Base-by-base conservation (phyloP, 2,888 invertebrate species). In the Eupithecia subfuscata region DNA sequence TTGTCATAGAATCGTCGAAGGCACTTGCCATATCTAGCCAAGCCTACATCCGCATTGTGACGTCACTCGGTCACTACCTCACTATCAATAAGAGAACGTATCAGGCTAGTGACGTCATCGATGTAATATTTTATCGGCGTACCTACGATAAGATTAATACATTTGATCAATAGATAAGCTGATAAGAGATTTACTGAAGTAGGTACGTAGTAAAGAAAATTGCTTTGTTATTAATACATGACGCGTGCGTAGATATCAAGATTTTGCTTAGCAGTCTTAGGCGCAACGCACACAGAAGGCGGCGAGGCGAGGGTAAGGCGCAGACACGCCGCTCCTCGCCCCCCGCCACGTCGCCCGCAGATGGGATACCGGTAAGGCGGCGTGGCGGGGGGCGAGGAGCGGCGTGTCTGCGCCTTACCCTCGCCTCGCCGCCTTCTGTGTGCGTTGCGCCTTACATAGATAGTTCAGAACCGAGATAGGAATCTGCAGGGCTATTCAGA, bases 21-120 rank as follows among this genome's bases (percentile, higher is more conserved):
- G 48, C 8, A n/a, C 2, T 60, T 60, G 60, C 60, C 60, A 60
- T 60, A 25, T 60, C 60, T 60, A 60, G 60, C 60, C 60, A 60
- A 60, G 12, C 60, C 25, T 14, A 25, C 25, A 60, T 60, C 56
- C 60, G 60, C 60, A 60, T 22, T 60, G 60, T 25, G 25, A 60
- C 60, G 60, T 60, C 22, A 25, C 56, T 22, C 22, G 8, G n/a
- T 9, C 9, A 8, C 9, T 18, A 45, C 48, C 30, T 48, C 48
- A 48, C 60, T 60, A 60, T 60, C 60, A 60, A 25, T 60, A 25
- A 60, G 5, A 60, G 25, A 60, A 60, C 37, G 16, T 71, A 37
- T 30, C 25, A 56, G 52, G 11, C 52, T 56, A 3, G 22, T 72
- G 70, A 63, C 70, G 70, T 63, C 70, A 60, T 52, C 18, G 52